phyloP scores from a whole-genome alignment of 1,140 invertebrate genomes.

The Neodiprion pinetum region DNA sequence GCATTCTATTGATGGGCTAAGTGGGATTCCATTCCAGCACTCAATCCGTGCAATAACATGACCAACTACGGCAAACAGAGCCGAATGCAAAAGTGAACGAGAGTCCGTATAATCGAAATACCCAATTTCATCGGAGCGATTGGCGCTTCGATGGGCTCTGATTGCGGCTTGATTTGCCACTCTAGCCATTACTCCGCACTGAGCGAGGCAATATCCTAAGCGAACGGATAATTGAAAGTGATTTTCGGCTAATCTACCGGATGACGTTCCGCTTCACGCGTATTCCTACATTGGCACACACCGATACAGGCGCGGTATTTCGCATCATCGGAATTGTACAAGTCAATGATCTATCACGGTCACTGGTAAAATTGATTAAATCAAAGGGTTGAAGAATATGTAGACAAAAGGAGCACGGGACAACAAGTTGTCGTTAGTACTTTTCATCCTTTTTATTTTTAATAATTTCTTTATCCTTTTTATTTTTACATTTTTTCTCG shows the following conservation, averaged over 20 bases:
- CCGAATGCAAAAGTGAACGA: background rate
- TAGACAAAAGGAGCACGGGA: too few relatives aligned
- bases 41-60: conserved; percentile 1
- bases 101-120: background rate
- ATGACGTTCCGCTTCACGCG: too few relatives aligned
- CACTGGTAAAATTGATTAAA: too few relatives aligned
- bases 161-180: background rate
- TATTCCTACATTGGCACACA: too few relatives aligned
- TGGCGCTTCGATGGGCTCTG: conserved; percentile 6
- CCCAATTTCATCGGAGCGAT: conserved; percentile 1
- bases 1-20: background rate
- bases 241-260: background rate
- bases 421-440: too few relatives aligned
- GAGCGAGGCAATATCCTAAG: background rate
- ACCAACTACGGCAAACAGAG: conserved; percentile 6
- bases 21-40: background rate
- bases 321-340: too few relatives aligned
- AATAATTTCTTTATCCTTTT: too few relatives aligned
- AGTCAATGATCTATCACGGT: too few relatives aligned
- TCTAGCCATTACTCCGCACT: background rate
- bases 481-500: too few relatives aligned
- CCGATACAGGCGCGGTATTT: too few relatives aligned
- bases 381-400: too few relatives aligned
- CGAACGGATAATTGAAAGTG: conserved; percentile 3
- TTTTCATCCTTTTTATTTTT: too few relatives aligned